phyloP scores from a whole-genome alignment of 2,888 invertebrate species.

The Lasioglossum lativentre region DNA sequence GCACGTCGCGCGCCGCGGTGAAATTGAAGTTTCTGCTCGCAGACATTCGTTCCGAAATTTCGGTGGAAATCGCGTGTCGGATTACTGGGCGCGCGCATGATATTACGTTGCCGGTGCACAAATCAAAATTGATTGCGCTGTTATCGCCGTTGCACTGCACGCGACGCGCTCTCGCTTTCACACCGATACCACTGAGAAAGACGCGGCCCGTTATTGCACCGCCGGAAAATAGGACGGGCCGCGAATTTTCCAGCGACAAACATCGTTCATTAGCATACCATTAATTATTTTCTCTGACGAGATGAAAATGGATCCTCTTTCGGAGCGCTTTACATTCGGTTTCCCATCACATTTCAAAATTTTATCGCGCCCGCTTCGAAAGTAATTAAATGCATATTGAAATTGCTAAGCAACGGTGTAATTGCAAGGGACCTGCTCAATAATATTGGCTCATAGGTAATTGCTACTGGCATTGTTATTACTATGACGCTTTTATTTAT shows the following conservation, averaged over 20 bases:
- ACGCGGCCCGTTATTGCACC: conserved; percentile 33
- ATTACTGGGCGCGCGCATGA: conserved; percentile 17
- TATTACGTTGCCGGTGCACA: conserved; percentile 25
- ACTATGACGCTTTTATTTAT: not conserved
- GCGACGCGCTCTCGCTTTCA: conserved; percentile 12
- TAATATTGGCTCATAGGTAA: not conserved
- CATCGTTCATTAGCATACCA: conserved; percentile 10
- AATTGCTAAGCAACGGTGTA: not conserved
- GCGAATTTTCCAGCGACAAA: not conserved
- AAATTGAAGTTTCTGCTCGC: conserved; percentile 28
- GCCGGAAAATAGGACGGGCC: not conserved
- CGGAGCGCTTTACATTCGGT: not conserved
- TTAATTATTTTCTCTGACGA: conserved; percentile 13
- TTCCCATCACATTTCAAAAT: not conserved
- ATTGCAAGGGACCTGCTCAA: not conserved
- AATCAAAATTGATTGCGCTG: conserved; percentile 55
- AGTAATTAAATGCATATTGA: conserved; percentile 20
- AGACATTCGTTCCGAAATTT: conserved; percentile 24
- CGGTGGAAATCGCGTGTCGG: conserved; percentile 19
- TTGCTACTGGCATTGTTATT: not conserved
- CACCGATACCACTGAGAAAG: conserved; percentile 10
- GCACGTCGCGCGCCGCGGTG: not conserved
- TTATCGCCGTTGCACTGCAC: conserved; percentile 31
- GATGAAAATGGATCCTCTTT: not conserved
- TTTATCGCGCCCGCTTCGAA: not conserved